Percentiles rank a stretch among this genome's conserved stretches.
Conservation (phyloP, 2,113 vertebrate genomes). For the Neomonachus schauinslandi region DNA sequence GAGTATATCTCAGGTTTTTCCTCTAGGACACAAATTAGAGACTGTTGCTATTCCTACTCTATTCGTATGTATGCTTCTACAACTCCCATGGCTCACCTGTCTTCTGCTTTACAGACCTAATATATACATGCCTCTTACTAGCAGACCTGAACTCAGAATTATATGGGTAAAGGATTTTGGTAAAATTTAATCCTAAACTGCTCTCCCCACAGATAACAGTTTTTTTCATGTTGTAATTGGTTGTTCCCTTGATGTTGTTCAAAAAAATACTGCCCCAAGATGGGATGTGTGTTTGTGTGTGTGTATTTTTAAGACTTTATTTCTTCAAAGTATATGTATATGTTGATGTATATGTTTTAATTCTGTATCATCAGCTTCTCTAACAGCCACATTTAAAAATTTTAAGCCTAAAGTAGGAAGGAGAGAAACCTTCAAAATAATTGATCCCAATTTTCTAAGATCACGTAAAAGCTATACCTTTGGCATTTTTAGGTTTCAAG, state of each 20-base stretch:
- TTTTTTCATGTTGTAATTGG: background rate
- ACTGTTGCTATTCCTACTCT: background rate
- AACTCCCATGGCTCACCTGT: background rate
- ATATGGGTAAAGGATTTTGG: background rate
- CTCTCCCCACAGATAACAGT: background rate
- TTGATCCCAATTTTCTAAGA: background rate
- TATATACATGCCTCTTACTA: rapidly evolving
- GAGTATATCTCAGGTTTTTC: background rate
- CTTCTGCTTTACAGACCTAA: background rate
- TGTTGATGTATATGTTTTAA: background rate
- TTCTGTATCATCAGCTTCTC: background rate
- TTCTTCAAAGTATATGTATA: background rate
- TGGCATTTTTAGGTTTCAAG: background rate
- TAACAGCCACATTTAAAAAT: background rate
- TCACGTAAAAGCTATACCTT: background rate
- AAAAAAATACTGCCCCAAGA: background rate
- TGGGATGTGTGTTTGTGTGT: background rate
- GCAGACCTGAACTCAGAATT: background rate
- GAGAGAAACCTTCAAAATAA: background rate
- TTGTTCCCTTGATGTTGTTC: background rate
- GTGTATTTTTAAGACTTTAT: background rate
- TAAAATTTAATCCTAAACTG: background rate
- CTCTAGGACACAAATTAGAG: background rate
- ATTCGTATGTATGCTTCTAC: background rate
- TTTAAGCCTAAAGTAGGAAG: background rate